A percentile compares a stretch with the other conserved stretches of the same genome.
These are phyloP conservation scores for Megalonaias nervosa DNA, from an alignment of 1,140 invertebrate species.

Conservation along the genomic window DNA sequence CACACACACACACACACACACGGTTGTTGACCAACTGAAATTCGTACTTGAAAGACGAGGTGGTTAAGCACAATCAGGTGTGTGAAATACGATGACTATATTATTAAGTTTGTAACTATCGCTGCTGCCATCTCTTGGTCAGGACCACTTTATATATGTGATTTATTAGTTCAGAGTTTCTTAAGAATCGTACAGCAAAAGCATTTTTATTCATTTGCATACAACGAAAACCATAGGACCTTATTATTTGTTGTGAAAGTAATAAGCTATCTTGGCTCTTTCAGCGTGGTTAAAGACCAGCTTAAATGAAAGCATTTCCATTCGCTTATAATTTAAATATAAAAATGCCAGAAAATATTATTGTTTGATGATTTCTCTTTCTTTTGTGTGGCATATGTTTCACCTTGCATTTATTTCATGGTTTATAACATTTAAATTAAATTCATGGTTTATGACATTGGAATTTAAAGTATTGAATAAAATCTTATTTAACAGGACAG, in stretches of 20 bases:
- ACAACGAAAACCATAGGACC: neutral
- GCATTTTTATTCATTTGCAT: neutral
- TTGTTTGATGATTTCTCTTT: neutral
- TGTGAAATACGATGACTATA: no score
- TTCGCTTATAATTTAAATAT: neutral
- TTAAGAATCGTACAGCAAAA: no score
- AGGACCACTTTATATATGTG: no score
- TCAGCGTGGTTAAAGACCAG: neutral
- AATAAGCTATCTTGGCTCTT: neutral
- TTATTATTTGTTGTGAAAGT: neutral
- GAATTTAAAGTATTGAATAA: constrained; percentile 22
- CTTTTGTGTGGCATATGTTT: neutral
- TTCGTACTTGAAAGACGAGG: no score
- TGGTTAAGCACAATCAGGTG: no score
- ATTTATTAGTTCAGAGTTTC: no score
- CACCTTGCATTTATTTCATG: constrained; percentile 2
- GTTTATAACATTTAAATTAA: constrained; percentile 23
- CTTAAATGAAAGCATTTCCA: neutral
- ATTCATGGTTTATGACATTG: constrained; percentile 17
- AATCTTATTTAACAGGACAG: constrained; percentile 24
- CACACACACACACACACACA: no score
- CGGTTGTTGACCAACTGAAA: no score
- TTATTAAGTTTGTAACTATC: no score
- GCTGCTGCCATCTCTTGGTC: no score
- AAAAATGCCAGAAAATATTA: neutral